phyloP scores from a whole-genome alignment of 1,140 invertebrate species.

The Drosophila baimaii region DNA sequence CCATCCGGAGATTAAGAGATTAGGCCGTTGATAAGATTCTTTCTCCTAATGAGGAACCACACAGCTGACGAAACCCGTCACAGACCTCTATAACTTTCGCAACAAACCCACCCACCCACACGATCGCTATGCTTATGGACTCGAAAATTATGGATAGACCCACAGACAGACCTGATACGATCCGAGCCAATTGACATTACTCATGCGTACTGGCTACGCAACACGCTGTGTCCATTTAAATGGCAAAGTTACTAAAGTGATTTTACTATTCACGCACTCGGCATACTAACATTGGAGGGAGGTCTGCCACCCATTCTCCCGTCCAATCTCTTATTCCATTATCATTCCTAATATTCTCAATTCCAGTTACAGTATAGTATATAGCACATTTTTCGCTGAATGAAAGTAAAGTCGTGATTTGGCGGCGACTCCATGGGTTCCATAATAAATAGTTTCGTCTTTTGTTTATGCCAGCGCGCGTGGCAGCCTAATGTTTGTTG shows the following conservation, averaged over 20 bases:
- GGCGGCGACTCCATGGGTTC: conserved; percentile 12
- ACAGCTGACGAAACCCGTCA: conserved; percentile 12
- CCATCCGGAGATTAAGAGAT: conserved; percentile 53
- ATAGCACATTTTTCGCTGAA: conserved; percentile 65
- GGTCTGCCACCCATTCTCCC: background rate
- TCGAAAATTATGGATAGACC: conserved; percentile 31
- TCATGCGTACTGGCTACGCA: conserved; percentile 75
- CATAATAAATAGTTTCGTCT: conserved; percentile 38
- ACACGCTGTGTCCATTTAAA: conserved; percentile 65
- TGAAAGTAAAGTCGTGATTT: conserved; percentile 62
- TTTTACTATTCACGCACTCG: conserved; percentile 46
- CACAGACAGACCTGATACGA: conserved; percentile 21
- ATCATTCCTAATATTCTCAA: conserved; percentile 39
- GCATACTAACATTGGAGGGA: conserved; percentile 58
- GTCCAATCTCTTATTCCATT: conserved; percentile 17
- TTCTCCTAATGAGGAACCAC: conserved; percentile 31
- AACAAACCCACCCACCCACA: conserved; percentile 6
- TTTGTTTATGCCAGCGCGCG: conserved; percentile 26
- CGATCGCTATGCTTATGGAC: conserved; percentile 50
- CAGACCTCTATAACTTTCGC: conserved; percentile 22
- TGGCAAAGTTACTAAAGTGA: conserved; percentile 50
- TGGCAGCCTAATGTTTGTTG: conserved; percentile 41
- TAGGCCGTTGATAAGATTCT: conserved; percentile 33
- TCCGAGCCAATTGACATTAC: conserved; percentile 65
- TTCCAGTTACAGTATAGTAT: conserved; percentile 40